Evolutionary conservation across 2,797 vertebrate genomes (phyloP), one percentile per base, ranked within the genome.

Genomic region (Lepilemur ruficaudatus): DNA sequence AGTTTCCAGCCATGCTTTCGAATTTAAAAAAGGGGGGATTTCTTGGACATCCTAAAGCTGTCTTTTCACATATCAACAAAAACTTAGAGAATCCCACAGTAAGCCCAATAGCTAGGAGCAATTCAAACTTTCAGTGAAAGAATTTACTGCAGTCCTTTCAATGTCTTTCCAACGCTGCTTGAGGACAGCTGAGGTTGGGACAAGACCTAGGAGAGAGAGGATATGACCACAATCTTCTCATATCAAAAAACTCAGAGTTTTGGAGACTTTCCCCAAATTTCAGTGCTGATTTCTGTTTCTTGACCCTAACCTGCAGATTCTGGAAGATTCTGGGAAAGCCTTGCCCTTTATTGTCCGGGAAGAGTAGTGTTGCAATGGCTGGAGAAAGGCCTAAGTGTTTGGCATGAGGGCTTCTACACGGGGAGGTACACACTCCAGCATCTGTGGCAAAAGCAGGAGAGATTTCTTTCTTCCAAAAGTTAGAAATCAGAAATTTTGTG

Each of bases 391-490:
- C 17, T 11, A 32, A 32, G n/a, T 25, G 14, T n/a, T 85, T 7
- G 38, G 5, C 25, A 23, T 18, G 2, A 22, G n/a, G 23, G 1
- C 20, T 80, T 89, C 32, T 2, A 7, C 11, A 48, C 2, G 59
- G 6, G 3, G 5, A 17, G 23, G 11, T 32, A 1, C 1, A n/a
- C 2, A 46, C 17, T n/a, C 4, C 50, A 73, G 59, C 2, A 15
- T 50, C 43, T 89, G 5, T 4, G 6, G n/a, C 28, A 13, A 86
- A 38, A 73, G 50, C 8, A n/a, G 18, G 23, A 30, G 28, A 75
- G 28, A 38, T 23, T 52, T 50, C 13, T 78, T 70, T 55, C 10
- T n/a, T 78, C 32, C 5, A 59, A 61, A 38, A 38, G 23, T 50
- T 5, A 11, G 30, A 12, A 50, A 50, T 38, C 38, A 78, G 13